A percentile compares a stretch with the other conserved stretches of the same genome.
Conservation (phyloP, 2,113 vertebrate genomes). For the Acanthochromis polyacanthus region DNA sequence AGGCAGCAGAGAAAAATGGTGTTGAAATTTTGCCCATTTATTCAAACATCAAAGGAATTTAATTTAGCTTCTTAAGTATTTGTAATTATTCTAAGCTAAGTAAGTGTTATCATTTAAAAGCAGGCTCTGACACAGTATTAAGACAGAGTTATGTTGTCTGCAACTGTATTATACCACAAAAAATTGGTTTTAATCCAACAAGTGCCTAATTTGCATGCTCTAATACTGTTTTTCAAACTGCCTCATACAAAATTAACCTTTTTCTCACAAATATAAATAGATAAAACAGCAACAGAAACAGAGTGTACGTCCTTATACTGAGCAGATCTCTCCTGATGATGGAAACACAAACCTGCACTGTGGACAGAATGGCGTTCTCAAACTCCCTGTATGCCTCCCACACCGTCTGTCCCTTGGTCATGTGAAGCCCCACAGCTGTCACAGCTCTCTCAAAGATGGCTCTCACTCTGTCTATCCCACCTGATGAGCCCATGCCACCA, state of each 20-base stretch:
- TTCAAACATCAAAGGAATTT: background rate
- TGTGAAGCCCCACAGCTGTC: constrained; percentile 93
- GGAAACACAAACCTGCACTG: constrained; percentile 88
- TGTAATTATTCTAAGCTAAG: background rate
- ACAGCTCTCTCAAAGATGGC: constrained; percentile 92
- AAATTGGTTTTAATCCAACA: background rate
- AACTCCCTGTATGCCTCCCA: constrained; percentile 98
- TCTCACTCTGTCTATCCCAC: constrained; percentile 92
- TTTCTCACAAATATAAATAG: background rate
- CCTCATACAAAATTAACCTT: background rate
- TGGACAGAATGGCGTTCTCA: constrained; percentile 93
- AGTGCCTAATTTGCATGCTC: too few relatives aligned
- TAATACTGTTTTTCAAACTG: background rate
- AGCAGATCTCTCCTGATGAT: background rate
- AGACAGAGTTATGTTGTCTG: background rate
- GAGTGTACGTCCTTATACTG: background rate
- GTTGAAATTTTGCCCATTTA: constrained; percentile 8
- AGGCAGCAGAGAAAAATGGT: constrained; percentile 61
- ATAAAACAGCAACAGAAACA: constrained; percentile 3
- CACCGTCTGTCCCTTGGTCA: constrained; percentile 92
- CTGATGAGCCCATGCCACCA: constrained; percentile 93
- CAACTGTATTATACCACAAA: background rate
- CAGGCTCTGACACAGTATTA: background rate
- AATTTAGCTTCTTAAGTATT: background rate
- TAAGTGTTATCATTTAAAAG: background rate